Percentiles rank a stretch among this genome's conserved stretches.
Evolutionary conservation across 2,797 vertebrate genomes (phyloP).

Genomic region (Parauchenoglanis ngamensis): DNA sequence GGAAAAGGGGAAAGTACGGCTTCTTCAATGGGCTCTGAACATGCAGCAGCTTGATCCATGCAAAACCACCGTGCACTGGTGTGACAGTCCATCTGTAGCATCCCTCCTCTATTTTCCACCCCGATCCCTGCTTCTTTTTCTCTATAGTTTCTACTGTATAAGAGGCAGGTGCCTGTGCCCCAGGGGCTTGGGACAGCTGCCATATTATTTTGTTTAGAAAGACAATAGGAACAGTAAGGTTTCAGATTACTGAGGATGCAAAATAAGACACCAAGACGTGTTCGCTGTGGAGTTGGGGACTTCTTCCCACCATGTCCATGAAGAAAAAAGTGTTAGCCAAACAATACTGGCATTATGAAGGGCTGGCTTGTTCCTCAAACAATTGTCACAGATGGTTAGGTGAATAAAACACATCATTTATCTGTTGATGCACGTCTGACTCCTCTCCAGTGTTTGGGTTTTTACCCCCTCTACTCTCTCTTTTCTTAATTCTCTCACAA

Average conservation of each 20-base stretch:
- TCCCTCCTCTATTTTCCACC: constrained; percentile 5
- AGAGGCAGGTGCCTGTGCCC: constrained; percentile 58
- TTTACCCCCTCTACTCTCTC: neutral
- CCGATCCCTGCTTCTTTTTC: constrained; percentile 24
- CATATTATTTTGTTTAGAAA: constrained; percentile 58
- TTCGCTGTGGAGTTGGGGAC: constrained; percentile 40
- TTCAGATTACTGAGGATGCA: constrained; percentile 50
- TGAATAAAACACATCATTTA: constrained; percentile 30
- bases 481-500: constrained; percentile 1
- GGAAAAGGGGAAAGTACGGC: constrained; percentile 56
- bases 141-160: constrained; percentile 35
- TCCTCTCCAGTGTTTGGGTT: neutral
- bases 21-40: constrained; percentile 42
- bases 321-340: constrained; percentile 53
- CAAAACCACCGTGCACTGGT: constrained; percentile 44
- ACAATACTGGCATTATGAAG: constrained; percentile 54
- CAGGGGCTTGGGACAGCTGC: constrained; percentile 50
- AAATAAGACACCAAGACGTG: constrained; percentile 45
- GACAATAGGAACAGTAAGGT: constrained; percentile 54
- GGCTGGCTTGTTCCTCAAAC: constrained; percentile 30
- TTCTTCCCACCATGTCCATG: constrained; percentile 45
- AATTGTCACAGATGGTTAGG: constrained; percentile 47
- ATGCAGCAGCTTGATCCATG: constrained; percentile 50
- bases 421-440: constrained; percentile 34
- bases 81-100: constrained; percentile 39